phyloP scores from a whole-genome alignment of 1,140 invertebrate genomes.

The Aphelenchoides avenae region DNA sequence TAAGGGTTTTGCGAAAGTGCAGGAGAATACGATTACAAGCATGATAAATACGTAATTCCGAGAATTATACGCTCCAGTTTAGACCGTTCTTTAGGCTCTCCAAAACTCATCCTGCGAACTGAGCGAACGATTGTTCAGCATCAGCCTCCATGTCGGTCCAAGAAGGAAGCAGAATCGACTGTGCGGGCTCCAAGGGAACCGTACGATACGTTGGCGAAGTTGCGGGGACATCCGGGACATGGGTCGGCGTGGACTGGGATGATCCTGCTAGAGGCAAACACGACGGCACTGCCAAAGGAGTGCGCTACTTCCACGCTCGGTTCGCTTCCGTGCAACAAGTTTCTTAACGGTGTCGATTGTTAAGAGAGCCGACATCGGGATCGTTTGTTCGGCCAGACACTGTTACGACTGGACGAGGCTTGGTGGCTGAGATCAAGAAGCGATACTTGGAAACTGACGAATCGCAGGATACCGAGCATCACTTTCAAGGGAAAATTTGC shows the following conservation, averaged over 20 bases:
- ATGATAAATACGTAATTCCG: no score
- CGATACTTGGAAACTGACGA: slow-evolving; percentile 22
- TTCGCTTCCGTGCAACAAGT: slow-evolving; percentile 8
- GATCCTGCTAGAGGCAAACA: slow-evolving; percentile 38
- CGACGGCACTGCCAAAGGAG: slow-evolving; percentile 30
- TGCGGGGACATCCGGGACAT: slow-evolving; percentile 23
- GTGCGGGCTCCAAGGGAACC: slow-evolving; percentile 27
- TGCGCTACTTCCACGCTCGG: slow-evolving; percentile 39
- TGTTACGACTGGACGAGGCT: slow-evolving; percentile 25
- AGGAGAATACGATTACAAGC: no score
- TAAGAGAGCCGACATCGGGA: slow-evolving; percentile 34
- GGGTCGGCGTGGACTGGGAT: slow-evolving; percentile 47
- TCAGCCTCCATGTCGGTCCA: no score
- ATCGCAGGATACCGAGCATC: slow-evolving; percentile 5
- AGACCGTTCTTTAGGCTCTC: no score
- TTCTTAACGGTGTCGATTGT: slow-evolving; percentile 10
- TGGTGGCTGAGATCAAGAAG: slow-evolving; percentile 23
- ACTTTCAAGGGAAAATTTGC: slow-evolving; percentile 7
- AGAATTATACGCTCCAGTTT: no score
- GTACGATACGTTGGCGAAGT: slow-evolving; percentile 23
- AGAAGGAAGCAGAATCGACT: no score
- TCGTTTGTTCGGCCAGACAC: slow-evolving; percentile 34
- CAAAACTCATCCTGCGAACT: no score
- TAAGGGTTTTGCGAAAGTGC: no score
- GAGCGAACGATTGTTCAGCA: no score